Base-by-base conservation (phyloP, 1,140 invertebrate species). In the Atopsyche davidsoni region DNA sequence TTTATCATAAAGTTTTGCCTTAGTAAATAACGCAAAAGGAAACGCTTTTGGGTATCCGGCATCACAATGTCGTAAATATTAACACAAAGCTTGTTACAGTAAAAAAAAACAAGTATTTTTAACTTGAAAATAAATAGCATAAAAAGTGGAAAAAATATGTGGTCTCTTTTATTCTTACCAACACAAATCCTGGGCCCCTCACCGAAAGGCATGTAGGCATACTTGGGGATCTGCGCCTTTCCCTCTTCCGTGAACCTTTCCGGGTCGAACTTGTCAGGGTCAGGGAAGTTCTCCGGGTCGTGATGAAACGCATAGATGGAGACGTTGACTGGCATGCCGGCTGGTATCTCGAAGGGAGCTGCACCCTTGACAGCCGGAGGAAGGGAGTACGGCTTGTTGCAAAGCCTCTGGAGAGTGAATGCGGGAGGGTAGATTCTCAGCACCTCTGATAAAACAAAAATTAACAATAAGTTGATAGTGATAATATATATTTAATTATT, bases 141-240 rank as follows among this genome's bases (percentile, higher is more conserved):
- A 44, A 25, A 11, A 25, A 24, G 9, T 19, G 14, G 7, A 24
- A n/a, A 19, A 11, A 25, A n/a, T n/a, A n/a, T n/a, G n/a, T n/a
- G n/a, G n/a, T n/a, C n/a, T n/a, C n/a, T n/a, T 24, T 17, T 39
- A 10, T 39, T 14, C 1, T 24, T 52, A 57, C 54, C 54, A 38
- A 52, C 24, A 22, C 54, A 57, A 44, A 49, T 47, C 18, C 54
- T 40, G 9, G 49, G 49, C 16, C 54, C 54, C 39, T 57, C 49
- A 17, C 54, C 54, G 40, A 57, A 57, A 4, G 54, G 54, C 10
- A 57, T 18, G 28, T 48, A 52, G 0, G 41, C 9, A 31, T 2
- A 24, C 22, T 56, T 56, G 1, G 47, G 43, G 4, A 47, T 51
- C 11, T 19, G 36, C 16, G 31, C 10, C 10, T 42, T 47, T 13